These are phyloP conservation scores for Ia io DNA, from an alignment of 2,113 vertebrate species.

Conservation along the genomic window DNA sequence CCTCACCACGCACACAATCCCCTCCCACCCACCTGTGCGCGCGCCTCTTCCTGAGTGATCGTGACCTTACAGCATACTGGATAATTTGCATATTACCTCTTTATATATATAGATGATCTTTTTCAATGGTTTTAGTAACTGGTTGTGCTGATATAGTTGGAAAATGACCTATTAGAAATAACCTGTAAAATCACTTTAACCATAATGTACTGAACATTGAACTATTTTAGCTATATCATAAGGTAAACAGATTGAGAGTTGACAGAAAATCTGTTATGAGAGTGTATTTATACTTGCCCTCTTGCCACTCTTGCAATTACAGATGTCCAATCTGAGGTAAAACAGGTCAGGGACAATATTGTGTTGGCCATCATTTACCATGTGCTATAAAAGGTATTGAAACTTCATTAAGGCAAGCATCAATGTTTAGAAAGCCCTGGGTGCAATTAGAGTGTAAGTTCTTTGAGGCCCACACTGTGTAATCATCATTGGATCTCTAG, in stretches of 20 bases:
- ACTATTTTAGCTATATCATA: background rate
- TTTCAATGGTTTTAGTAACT: background rate
- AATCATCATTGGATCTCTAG: background rate
- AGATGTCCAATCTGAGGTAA: background rate
- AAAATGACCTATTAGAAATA: slow-evolving; percentile 11
- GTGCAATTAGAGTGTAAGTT: background rate
- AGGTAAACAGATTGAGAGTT: background rate
- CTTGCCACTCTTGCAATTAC: background rate
- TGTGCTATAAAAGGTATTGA: background rate
- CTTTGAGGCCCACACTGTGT: background rate
- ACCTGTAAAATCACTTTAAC: background rate
- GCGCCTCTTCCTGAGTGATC: no score
- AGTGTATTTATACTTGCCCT: background rate
- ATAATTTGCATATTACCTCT: no score
- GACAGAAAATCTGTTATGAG: background rate
- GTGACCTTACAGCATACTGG: no score
- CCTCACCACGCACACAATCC: no score
- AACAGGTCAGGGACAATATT: background rate
- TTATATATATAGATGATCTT: background rate
- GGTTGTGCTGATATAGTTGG: background rate
- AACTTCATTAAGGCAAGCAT: background rate
- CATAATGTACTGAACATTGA: background rate
- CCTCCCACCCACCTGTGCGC: no score
- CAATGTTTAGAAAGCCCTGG: background rate
- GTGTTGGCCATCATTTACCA: background rate